Evolutionary conservation across 2,113 vertebrate species (phyloP).

Genomic region (Phylloscopus trochilus): DNA sequence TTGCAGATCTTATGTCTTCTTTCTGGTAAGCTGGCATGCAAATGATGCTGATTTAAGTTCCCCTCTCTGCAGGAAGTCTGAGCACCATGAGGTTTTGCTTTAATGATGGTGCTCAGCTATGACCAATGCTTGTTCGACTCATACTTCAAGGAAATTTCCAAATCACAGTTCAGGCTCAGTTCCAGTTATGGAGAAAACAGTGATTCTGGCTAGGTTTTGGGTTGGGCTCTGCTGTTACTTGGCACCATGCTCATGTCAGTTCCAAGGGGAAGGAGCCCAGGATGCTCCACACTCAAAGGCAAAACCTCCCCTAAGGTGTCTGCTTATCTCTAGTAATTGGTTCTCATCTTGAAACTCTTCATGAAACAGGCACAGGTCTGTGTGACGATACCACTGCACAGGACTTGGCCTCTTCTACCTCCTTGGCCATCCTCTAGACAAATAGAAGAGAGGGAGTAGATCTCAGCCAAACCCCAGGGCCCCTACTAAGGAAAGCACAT

Average conservation of each 20-base stretch:
- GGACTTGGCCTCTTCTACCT: rapidly evolving
- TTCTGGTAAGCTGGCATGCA: not conserved
- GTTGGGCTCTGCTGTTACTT: not conserved
- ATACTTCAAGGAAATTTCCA: not conserved
- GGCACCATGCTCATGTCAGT: not conserved
- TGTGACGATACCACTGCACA: not conserved
- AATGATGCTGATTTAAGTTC: not conserved
- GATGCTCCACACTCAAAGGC: not conserved
- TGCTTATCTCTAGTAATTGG: not conserved
- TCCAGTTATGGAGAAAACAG: not conserved
- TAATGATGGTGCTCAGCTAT: not conserved
- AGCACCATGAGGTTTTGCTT: not conserved
- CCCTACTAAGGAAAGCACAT: not conserved
- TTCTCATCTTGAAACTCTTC: not conserved
- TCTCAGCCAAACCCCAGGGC: not conserved
- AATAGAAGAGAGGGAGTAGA: not conserved
- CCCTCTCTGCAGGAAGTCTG: not conserved
- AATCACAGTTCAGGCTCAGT: rapidly evolving
- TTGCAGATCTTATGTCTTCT: not conserved
- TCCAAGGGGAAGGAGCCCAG: not conserved
- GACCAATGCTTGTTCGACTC: rapidly evolving
- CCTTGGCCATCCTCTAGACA: not conserved
- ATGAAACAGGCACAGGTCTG: not conserved
- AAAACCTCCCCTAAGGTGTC: not conserved
- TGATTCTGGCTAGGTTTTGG: not conserved